phyloP scores from a whole-genome alignment of 2,113 vertebrate species.

The Phylloscopus whistleri region DNA sequence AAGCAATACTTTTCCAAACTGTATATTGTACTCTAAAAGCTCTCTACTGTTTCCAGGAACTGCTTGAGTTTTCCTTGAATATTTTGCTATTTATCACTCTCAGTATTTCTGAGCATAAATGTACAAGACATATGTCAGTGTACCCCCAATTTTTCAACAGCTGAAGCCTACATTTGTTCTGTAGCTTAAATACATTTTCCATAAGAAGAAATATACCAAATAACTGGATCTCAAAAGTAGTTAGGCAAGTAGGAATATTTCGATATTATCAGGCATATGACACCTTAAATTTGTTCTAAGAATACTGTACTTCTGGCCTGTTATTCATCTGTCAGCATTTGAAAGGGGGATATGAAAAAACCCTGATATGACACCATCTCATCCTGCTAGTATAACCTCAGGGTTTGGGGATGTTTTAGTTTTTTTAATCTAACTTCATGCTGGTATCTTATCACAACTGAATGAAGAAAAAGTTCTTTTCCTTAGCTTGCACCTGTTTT shows the following conservation, averaged over 20 bases:
- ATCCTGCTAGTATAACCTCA: neutral
- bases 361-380: neutral
- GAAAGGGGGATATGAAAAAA: neutral
- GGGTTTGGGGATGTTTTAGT: too few relatives aligned
- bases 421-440: neutral
- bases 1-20: neutral
- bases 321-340: neutral
- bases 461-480: neutral
- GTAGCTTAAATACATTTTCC: neutral
- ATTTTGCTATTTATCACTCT: neutral
- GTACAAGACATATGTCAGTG: neutral
- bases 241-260: neutral
- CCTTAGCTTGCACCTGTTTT: neutral
- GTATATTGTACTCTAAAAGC: neutral
- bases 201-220: neutral
- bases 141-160: neutral
- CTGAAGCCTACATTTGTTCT: neutral
- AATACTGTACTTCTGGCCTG: neutral
- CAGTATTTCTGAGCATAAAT: neutral
- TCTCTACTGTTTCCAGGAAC: neutral
- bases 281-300: neutral
- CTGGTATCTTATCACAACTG: neutral
- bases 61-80: neutral
- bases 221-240: neutral
- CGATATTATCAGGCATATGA: neutral